Percentiles rank a stretch among this genome's conserved stretches.
phyloP scores from a whole-genome alignment of 2,888 invertebrate genomes.

The Pachycephus smyrnensis region DNA sequence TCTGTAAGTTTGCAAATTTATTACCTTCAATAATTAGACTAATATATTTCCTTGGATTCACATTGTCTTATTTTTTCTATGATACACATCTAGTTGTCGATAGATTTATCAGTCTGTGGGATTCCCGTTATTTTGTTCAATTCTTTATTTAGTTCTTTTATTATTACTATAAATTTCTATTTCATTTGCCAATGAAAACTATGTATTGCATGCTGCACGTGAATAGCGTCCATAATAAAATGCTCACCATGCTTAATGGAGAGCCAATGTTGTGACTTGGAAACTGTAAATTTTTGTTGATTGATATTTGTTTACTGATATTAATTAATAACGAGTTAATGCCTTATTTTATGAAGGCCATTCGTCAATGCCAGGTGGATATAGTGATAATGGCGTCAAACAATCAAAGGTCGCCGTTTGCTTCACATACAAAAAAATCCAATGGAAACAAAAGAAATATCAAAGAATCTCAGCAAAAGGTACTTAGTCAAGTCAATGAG shows the following conservation, averaged over 20 bases:
- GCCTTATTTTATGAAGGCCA: not conserved
- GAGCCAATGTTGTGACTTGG: not conserved
- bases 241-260: not conserved
- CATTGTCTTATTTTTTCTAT: not conserved
- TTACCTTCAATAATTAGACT: not conserved
- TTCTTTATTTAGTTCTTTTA: not conserved
- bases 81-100: not conserved
- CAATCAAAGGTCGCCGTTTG: constrained; percentile 39
- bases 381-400: constrained; percentile 42
- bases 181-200: not conserved
- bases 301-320: not conserved
- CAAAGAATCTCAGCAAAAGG: constrained; percentile 35
- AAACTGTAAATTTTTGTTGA: not conserved
- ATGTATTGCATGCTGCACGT: not conserved
- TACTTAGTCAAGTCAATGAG: constrained; percentile 43
- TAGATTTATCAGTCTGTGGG: not conserved
- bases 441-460: constrained; percentile 29
- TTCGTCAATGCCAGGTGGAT: constrained; percentile 17
- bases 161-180: not conserved
- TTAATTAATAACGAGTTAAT: not conserved
- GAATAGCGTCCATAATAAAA: not conserved
- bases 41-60: not conserved
- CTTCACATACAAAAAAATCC: constrained; percentile 28
- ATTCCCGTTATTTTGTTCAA: not conserved
- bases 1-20: not conserved